These are phyloP conservation scores for Drosophila kanekoi DNA, from an alignment of 2,888 invertebrate genomes.

Conservation along the genomic window DNA sequence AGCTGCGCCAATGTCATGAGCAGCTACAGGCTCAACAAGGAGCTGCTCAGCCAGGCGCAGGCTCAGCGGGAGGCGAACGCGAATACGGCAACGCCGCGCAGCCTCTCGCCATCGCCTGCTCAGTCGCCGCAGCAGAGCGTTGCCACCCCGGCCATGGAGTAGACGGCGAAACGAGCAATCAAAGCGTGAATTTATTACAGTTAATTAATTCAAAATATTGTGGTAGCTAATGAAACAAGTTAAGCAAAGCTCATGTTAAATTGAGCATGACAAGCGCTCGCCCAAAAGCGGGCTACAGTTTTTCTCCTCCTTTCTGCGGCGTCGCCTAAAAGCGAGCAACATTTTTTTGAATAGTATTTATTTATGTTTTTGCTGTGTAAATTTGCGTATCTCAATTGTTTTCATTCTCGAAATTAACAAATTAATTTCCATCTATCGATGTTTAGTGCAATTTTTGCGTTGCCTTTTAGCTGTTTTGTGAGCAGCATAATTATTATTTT, in stretches of 20 bases:
- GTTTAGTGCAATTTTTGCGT: conserved; percentile 67
- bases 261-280: conserved; percentile 38
- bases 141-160: conserved; percentile 60
- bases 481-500: conserved; percentile 39
- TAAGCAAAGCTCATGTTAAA: conserved; percentile 45
- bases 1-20: conserved; percentile 85
- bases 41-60: conserved; percentile 81
- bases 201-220: conserved; percentile 70
- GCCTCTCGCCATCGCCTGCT: conserved; percentile 72
- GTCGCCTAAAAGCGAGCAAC: conserved; percentile 30
- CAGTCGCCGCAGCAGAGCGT: conserved; percentile 76
- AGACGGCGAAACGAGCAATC: conserved; percentile 57
- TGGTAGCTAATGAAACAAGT: conserved; percentile 67
- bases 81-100: conserved; percentile 64
- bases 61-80: conserved; percentile 55
- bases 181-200: conserved; percentile 76
- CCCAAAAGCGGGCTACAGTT: conserved; percentile 36
- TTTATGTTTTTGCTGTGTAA: conserved; percentile 17
- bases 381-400: conserved; percentile 16
- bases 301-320: conserved; percentile 15
- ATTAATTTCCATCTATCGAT: conserved; percentile 29
- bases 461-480: conserved; percentile 49
- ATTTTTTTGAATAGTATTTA: conserved; percentile 20
- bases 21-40: conserved; percentile 83
- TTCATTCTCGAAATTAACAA: conserved; percentile 34